Evolutionary conservation across 1,140 invertebrate genomes (phyloP).

Genomic region (Drosophila sechellia): DNA sequence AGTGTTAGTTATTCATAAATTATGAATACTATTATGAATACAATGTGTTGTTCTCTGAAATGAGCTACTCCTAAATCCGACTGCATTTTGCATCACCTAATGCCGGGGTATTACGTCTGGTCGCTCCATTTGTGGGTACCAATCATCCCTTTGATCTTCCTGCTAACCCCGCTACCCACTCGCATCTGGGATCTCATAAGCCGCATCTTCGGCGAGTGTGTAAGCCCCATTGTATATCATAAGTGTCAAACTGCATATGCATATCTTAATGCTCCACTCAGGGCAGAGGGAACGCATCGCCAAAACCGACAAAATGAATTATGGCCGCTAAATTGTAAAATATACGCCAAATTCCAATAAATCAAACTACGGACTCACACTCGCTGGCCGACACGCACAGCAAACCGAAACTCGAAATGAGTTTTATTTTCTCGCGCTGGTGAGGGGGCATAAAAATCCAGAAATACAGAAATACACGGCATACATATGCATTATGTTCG

Average conservation of each 20-base stretch:
- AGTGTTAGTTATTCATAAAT: too few relatives aligned
- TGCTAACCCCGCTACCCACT: background rate
- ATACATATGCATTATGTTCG: slow-evolving; percentile 69
- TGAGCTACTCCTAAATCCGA: background rate
- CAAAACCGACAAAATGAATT: slow-evolving; percentile 82
- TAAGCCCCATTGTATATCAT: slow-evolving; percentile 35
- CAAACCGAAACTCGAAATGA: slow-evolving; percentile 60
- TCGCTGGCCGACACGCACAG: slow-evolving; percentile 8
- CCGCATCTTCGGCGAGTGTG: slow-evolving; percentile 11
- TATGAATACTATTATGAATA: too few relatives aligned
- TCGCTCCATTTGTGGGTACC: background rate
- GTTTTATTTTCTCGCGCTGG: slow-evolving; percentile 38
- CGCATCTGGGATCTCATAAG: slow-evolving; percentile 6
- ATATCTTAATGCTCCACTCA: slow-evolving; percentile 68
- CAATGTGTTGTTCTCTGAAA: too few relatives aligned
- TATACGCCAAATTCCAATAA: slow-evolving; percentile 79
- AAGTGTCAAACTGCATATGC: slow-evolving; percentile 58
- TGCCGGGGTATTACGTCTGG: background rate
- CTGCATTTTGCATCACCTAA: background rate
- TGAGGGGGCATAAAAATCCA: slow-evolving; percentile 55
- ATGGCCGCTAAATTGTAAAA: slow-evolving; percentile 83
- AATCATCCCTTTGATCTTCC: slow-evolving; percentile 26
- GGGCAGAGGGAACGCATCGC: slow-evolving; percentile 58
- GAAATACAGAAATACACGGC: slow-evolving; percentile 35
- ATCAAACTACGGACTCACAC: slow-evolving; percentile 63